phyloP scores from a whole-genome alignment of 2,797 vertebrate genomes.

The Echeneis naucrates region DNA sequence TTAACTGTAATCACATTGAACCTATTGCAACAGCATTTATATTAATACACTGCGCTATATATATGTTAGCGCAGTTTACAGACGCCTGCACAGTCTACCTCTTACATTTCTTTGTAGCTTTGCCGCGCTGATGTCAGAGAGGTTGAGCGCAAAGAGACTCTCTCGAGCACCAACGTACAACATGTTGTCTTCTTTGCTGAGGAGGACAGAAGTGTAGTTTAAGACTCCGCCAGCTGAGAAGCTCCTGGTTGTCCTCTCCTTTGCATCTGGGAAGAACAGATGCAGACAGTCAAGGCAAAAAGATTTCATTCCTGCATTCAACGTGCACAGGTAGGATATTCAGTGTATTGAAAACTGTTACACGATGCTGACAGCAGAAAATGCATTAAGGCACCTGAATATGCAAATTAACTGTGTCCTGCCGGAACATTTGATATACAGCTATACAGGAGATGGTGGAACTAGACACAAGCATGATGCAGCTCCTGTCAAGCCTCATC shows the following conservation, averaged over 20 bases:
- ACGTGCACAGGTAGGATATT: conserved; percentile 1
- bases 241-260: conserved; percentile 83
- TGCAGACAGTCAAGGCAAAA: conserved; percentile 23
- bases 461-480: conserved; percentile 50
- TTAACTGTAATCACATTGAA: conserved; percentile 33
- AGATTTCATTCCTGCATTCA: conserved; percentile 10
- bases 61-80: conserved; percentile 26
- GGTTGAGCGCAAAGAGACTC: conserved; percentile 88
- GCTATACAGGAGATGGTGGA: conserved; percentile 49
- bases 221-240: conserved; percentile 84
- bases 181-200: conserved; percentile 87
- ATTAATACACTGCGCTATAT: conserved; percentile 24
- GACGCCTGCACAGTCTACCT: conserved; percentile 12
- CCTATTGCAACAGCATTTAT: conserved; percentile 32
- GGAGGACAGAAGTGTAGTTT: conserved; percentile 92
- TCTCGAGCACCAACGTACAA: conserved; percentile 92
- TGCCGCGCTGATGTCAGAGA: conserved; percentile 81
- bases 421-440: conserved; percentile 24
- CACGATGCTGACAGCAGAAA: background rate
- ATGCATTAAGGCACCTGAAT: conserved; percentile 24
- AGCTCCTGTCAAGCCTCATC: conserved; percentile 29
- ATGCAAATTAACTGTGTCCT: conserved; percentile 38
- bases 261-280: conserved; percentile 76
- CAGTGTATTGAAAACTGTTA: conserved; percentile 14
- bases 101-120: conserved; percentile 85